Conservation (phyloP, 2,797 vertebrate genomes). For the Ispidina picta region DNA sequence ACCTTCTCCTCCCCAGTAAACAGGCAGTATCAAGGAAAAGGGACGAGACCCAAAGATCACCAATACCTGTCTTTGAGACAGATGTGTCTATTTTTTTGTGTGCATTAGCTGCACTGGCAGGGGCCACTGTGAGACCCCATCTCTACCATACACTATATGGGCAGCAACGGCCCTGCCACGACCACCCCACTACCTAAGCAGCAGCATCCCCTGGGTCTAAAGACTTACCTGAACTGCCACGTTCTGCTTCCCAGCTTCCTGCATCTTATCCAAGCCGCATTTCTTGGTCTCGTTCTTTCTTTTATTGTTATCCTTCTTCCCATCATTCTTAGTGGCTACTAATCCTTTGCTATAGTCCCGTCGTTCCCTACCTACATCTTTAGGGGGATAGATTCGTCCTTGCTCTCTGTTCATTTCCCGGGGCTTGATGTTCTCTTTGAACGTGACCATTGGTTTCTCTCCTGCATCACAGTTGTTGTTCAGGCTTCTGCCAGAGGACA, state of each 20-base stretch:
- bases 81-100: background rate
- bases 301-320: constrained; percentile 90
- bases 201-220: background rate
- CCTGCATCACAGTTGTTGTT: constrained; percentile 84
- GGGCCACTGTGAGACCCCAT: background rate
- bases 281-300: constrained; percentile 93
- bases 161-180: background rate
- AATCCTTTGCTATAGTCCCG: constrained; percentile 84
- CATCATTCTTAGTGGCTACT: constrained; percentile 82
- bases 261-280: constrained; percentile 81
- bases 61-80: background rate
- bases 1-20: background rate
- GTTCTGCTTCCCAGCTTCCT: constrained; percentile 85
- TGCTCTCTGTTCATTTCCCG: constrained; percentile 88
- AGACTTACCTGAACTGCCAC: constrained; percentile 86
- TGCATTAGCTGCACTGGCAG: background rate
- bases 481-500: constrained; percentile 88
- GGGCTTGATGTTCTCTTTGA: constrained; percentile 98
- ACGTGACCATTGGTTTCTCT: constrained; percentile 93
- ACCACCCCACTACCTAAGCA: background rate
- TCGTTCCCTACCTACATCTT: constrained; percentile 86
- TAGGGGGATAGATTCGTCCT: constrained; percentile 80
- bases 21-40: background rate
- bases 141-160: background rate
- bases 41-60: background rate